Conservation (phyloP, 2,113 vertebrate genomes). For the Cephalopholis sonnerati region DNA sequence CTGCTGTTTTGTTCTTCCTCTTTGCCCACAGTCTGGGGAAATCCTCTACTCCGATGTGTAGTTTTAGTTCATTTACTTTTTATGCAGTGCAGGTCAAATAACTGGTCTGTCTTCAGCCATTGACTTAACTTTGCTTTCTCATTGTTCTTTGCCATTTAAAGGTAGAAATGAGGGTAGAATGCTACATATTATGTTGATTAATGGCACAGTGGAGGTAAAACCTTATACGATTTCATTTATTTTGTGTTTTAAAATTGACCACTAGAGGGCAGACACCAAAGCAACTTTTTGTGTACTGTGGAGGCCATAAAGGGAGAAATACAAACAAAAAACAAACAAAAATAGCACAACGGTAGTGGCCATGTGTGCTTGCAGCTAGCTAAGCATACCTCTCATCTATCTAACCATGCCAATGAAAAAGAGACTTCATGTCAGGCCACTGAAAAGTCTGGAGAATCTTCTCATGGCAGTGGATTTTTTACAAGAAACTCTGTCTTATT, state of each 20-base stretch:
- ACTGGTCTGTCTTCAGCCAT: not conserved
- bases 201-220: not conserved
- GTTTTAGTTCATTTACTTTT: not conserved
- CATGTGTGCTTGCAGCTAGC: not conserved
- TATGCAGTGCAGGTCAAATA: not conserved
- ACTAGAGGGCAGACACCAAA: slow-evolving; percentile 12
- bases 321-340: not conserved
- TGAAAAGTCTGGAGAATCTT: not conserved
- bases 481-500: not conserved
- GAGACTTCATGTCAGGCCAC: not conserved
- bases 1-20: not conserved
- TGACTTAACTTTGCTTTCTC: not conserved
- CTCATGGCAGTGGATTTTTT: not conserved
- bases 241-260: not conserved
- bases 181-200: not conserved
- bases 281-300: not conserved
- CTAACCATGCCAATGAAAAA: not conserved
- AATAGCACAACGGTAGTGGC: not conserved
- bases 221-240: not conserved
- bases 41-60: not conserved
- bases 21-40: not conserved
- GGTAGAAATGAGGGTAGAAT: not conserved
- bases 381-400: not conserved
- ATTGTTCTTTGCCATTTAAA: not conserved
- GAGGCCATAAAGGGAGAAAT: not conserved